Percentiles rank a stretch among this genome's conserved stretches.
phyloP scores from a whole-genome alignment of 2,113 vertebrate genomes.

The Lampris megalopsis region DNA sequence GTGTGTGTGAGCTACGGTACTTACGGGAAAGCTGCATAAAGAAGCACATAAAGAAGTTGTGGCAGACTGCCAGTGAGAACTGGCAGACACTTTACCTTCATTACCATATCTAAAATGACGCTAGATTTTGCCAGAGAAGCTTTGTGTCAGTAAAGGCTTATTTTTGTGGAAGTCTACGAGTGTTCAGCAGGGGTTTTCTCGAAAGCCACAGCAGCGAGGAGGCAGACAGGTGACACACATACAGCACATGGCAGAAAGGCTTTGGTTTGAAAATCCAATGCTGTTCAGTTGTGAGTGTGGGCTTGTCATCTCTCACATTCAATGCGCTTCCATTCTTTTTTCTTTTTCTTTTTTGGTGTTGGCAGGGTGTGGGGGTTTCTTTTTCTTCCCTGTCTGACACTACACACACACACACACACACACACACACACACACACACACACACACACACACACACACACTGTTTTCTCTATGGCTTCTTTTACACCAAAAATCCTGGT shows the following conservation, averaged over 20 bases:
- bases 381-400: background rate
- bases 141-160: conserved; percentile 27
- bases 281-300: conserved; percentile 30
- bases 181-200: conserved; percentile 37
- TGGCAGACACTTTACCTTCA: background rate
- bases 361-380: conserved; percentile 1
- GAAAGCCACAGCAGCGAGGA: conserved; percentile 20
- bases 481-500: background rate
- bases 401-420: conserved; percentile 5
- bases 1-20: too few species aligned
- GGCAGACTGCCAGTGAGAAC: background rate
- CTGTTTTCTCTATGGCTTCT: too few species aligned
- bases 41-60: background rate
- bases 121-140: conserved; percentile 22
- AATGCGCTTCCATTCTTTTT: conserved; percentile 16
- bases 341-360: conserved; percentile 7
- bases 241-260: conserved; percentile 42
- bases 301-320: conserved; percentile 31
- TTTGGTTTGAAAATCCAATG: conserved; percentile 53
- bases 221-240: conserved; percentile 17
- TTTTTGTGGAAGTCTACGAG: conserved; percentile 22
- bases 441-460: background rate
- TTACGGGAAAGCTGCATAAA: background rate
- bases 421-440: conserved; percentile 5
- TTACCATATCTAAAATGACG: conserved; percentile 9